Conservation (phyloP, 2,113 vertebrate species). For the Crotalus viridis region DNA sequence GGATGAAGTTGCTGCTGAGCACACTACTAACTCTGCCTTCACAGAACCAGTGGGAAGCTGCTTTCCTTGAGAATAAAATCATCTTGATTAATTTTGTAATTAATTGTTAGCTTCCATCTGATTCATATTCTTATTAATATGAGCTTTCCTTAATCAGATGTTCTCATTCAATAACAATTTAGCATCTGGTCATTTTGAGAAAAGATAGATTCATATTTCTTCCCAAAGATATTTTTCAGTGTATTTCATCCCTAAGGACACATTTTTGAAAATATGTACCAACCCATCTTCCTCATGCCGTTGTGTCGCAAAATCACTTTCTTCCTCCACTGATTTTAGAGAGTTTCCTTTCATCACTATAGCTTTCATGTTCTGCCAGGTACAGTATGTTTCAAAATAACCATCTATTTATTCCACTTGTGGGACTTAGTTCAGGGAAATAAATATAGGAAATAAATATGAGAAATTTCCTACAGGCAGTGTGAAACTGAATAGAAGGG, state of each 20-base stretch:
- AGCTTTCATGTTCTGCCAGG: not conserved
- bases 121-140: not conserved
- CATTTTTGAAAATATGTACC: not conserved
- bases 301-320: not conserved
- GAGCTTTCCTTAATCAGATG: not conserved
- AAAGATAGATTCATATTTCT: not conserved
- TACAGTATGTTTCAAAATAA: not conserved
- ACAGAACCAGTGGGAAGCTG: not conserved
- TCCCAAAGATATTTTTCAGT: not conserved
- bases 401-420: not conserved
- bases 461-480: not conserved
- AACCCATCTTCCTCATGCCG: not conserved
- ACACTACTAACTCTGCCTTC: not conserved
- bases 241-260: not conserved
- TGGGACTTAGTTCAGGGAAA: not conserved
- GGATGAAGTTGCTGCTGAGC: not conserved
- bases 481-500: not conserved
- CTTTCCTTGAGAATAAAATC: not conserved
- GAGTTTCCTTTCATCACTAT: not conserved
- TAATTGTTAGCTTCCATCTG: not conserved
- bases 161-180: not conserved
- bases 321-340: not conserved
- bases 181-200: not conserved
- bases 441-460: not conserved
- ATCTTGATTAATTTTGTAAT: not conserved